Percentiles rank a stretch among this genome's conserved stretches.
Evolutionary conservation across 35 echinoderm and acorn worm genomes (phyloP).

Genomic region (Heliocidaris erythrogramma): DNA sequence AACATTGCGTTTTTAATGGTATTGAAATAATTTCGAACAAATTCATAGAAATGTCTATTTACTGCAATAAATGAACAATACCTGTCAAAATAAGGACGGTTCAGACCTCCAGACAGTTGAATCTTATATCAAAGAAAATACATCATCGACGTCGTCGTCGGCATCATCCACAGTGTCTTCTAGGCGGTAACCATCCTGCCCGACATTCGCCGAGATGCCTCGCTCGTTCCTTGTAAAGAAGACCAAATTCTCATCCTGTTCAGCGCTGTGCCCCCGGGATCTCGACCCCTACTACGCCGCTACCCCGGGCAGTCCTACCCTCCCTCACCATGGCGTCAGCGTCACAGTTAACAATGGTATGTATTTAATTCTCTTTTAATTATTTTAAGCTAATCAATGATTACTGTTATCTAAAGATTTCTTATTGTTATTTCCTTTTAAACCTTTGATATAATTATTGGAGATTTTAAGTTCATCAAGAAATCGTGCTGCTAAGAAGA

Average conservation of each 20-base stretch:
- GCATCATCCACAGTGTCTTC: not conserved
- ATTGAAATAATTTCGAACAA: not conserved
- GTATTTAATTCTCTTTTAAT: not conserved
- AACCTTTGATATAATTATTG: too few species aligned
- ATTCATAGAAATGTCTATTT: too few species aligned
- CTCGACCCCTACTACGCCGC: slow-evolving; percentile 49
- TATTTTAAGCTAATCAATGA: too few species aligned
- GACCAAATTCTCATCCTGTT: slow-evolving; percentile 62
- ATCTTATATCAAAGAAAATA: not conserved
- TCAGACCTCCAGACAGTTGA: not conserved
- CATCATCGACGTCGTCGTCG: not conserved
- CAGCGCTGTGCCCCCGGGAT: slow-evolving; percentile 62
- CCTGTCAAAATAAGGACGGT: not conserved
- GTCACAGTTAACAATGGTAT: slow-evolving; percentile 57
- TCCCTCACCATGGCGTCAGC: slow-evolving; percentile 38
- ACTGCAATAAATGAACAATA: too few species aligned
- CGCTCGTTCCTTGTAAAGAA: slow-evolving; percentile 86
- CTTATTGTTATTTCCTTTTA: too few species aligned
- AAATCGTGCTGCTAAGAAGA: too few species aligned
- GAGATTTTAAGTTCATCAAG: too few species aligned
- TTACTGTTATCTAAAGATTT: too few species aligned
- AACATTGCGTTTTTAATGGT: not conserved
- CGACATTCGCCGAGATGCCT: slow-evolving; percentile 57
- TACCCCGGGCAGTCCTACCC: slow-evolving; percentile 55
- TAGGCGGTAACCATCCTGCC: not conserved